Evolutionary conservation across 2,797 vertebrate genomes (phyloP).

Genomic region (Pantherophis alleghaniensis): DNA sequence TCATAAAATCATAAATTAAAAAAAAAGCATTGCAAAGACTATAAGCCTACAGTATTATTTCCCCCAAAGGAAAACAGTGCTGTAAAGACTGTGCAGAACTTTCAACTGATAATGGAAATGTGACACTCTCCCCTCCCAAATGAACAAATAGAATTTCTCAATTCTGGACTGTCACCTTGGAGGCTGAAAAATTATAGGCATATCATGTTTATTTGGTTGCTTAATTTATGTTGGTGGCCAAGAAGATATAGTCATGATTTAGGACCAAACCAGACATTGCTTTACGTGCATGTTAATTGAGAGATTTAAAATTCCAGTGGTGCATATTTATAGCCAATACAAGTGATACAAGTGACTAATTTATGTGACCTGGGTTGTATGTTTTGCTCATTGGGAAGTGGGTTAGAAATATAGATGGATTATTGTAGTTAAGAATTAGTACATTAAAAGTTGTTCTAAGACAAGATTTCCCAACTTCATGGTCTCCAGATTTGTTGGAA

Average conservation of each 20-base stretch:
- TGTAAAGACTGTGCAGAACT: background rate
- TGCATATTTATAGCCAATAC: background rate
- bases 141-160: background rate
- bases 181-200: background rate
- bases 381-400: background rate
- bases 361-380: background rate
- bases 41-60: background rate
- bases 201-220: background rate
- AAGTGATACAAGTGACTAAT: background rate
- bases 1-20: background rate
- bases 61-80: background rate
- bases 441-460: background rate
- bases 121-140: background rate
- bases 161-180: background rate
- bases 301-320: background rate
- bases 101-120: background rate
- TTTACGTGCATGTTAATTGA: background rate
- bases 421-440: background rate
- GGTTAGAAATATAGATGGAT: background rate
- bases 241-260: background rate
- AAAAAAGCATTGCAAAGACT: background rate
- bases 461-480: background rate
- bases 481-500: background rate
- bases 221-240: background rate
- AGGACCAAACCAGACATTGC: background rate